Evolutionary conservation across 2,888 invertebrate species (phyloP).

Genomic region (Zhuqinia jingwanae): DNA sequence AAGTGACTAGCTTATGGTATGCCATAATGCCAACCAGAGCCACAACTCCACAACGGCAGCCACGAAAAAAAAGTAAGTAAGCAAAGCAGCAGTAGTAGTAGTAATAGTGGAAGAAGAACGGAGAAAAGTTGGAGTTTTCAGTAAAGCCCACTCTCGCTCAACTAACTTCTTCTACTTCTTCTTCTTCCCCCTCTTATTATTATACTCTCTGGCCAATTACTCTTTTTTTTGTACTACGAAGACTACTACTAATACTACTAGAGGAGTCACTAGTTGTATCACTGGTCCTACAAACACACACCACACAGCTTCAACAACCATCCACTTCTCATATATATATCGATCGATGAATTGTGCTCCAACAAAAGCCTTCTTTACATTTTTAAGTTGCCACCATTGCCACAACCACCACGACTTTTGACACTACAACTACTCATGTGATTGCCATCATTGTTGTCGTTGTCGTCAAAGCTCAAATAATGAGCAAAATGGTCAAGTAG

Average conservation of each 20-base stretch:
- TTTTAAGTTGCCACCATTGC: conserved; percentile 50
- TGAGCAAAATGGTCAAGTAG: conserved; percentile 10
- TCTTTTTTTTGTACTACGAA: conserved; percentile 47
- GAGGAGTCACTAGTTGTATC: conserved; percentile 57
- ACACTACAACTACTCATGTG: conserved; percentile 56
- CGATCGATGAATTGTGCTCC: conserved; percentile 69
- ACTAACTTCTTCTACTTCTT: conserved; percentile 2
- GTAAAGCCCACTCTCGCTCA: conserved; percentile 55
- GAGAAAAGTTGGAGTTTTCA: conserved; percentile 70
- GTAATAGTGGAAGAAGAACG: conserved; percentile 61
- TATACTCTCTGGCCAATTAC: conserved; percentile 68
- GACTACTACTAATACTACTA: conserved; percentile 18
- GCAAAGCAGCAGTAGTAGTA: neutral
- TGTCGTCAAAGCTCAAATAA: neutral
- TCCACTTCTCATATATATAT: conserved; percentile 72
- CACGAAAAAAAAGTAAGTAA: conserved; percentile 56
- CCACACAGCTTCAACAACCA: conserved; percentile 62
- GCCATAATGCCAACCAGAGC: conserved; percentile 48
- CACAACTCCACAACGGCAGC: conserved; percentile 31
- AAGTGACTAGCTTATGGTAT: conserved; percentile 71
- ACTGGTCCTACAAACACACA: conserved; percentile 56
- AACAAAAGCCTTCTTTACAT: conserved; percentile 59
- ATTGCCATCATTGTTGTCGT: conserved; percentile 27
- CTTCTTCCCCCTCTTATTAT: conserved; percentile 37
- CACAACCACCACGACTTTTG: conserved; percentile 63